These are phyloP conservation scores for Ceratina australensis DNA, from an alignment of 1,140 invertebrate species.

Conservation along the genomic window DNA sequence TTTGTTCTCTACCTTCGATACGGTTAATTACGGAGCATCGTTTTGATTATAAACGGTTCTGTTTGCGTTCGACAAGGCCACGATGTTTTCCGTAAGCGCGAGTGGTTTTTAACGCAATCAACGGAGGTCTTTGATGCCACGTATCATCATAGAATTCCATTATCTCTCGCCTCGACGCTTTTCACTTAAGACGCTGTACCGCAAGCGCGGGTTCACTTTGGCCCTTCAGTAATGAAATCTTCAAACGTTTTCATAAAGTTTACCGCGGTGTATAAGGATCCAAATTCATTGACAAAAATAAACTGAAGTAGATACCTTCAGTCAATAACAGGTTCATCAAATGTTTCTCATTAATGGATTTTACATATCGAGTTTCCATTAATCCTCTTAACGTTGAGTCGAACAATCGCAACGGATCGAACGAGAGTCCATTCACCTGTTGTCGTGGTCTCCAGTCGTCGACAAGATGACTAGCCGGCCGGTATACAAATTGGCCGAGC, in stretches of 20 bases:
- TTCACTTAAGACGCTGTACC: not conserved
- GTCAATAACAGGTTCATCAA: no score
- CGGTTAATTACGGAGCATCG: not conserved
- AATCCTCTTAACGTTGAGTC: not conserved
- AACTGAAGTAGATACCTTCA: no score
- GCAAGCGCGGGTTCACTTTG: not conserved
- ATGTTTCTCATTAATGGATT: no score
- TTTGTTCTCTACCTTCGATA: not conserved
- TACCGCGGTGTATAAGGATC: not conserved
- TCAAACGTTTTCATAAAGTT: slow-evolving; percentile 1
- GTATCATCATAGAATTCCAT: slow-evolving; percentile 16
- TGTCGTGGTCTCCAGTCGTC: slow-evolving; percentile 25
- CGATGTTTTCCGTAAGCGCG: not conserved
- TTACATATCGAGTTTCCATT: no score
- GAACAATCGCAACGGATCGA: slow-evolving; percentile 10
- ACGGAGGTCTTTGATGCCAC: slow-evolving; percentile 3
- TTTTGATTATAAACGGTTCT: not conserved
- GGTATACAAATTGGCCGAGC: slow-evolving; percentile 43
- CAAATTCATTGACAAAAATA: no score
- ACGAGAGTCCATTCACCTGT: slow-evolving; percentile 16
- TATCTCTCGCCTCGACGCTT: not conserved
- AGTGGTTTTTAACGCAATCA: slow-evolving; percentile 15
- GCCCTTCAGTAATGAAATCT: not conserved
- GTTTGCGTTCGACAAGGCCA: not conserved
- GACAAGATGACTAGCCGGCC: slow-evolving; percentile 39